A percentile compares a stretch with the other conserved stretches of the same genome.
Evolutionary conservation across 2,797 vertebrate species (phyloP).

Genomic region (Clarias fuscus): DNA sequence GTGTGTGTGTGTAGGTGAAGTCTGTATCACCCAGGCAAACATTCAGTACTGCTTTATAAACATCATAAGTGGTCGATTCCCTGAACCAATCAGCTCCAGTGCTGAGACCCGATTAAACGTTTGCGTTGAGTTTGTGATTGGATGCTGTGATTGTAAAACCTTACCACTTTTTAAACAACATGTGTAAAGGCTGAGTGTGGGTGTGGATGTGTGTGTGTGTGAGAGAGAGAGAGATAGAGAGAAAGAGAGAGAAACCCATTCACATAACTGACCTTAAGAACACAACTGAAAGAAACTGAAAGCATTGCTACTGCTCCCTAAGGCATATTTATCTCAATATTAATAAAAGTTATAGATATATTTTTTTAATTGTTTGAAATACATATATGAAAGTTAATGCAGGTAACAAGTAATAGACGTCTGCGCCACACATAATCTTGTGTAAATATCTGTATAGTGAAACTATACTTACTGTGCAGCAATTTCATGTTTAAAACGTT

Average conservation of each 20-base stretch:
- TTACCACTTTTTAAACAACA: background rate
- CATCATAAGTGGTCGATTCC: background rate
- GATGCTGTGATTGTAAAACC: background rate
- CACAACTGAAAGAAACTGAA: background rate
- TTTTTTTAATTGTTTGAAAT: background rate
- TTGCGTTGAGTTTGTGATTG: background rate
- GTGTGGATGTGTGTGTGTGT: slow-evolving; percentile 6
- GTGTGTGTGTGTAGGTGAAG: background rate
- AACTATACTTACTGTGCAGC: background rate
- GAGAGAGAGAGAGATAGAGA: too few species aligned
- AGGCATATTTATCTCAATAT: background rate
- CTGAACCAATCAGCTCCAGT: background rate
- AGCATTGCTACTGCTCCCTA: background rate
- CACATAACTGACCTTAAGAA: background rate
- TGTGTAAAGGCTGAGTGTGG: background rate
- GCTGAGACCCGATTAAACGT: background rate
- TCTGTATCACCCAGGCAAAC: background rate
- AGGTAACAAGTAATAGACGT: background rate
- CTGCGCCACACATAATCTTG: background rate
- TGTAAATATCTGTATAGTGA: background rate
- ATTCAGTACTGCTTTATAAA: background rate
- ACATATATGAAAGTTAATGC: background rate
- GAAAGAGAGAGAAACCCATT: background rate
- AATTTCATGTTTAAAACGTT: background rate
- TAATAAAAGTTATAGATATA: background rate